Evolutionary conservation across 2,113 vertebrate genomes (phyloP).

Genomic region (Campylomormyrus tamandua): DNA sequence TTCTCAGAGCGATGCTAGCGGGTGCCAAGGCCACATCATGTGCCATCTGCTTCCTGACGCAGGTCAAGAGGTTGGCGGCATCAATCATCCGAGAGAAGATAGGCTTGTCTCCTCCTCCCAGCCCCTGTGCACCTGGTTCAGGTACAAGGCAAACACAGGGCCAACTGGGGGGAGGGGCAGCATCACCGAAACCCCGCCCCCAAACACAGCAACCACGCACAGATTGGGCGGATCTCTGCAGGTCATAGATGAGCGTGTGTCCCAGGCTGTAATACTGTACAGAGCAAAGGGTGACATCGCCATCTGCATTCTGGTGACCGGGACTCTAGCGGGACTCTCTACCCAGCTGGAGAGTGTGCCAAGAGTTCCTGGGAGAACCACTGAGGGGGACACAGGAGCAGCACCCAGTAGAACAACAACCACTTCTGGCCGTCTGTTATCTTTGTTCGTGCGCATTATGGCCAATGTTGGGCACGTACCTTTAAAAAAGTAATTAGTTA

Average conservation of each 20-base stretch:
- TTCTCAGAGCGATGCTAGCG: not conserved
- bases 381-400: not conserved
- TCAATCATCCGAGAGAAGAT: not conserved
- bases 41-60: not conserved
- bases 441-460: not conserved
- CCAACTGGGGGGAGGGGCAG: not conserved
- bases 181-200: not conserved
- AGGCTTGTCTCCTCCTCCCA: not conserved
- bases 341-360: not conserved
- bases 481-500: no score
- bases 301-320: not conserved
- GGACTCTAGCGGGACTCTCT: not conserved
- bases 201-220: not conserved
- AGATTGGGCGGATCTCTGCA: not conserved
- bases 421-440: not conserved
- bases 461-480: no score
- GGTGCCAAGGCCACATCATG: not conserved
- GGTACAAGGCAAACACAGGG: not conserved
- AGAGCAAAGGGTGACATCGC: not conserved
- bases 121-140: not conserved
- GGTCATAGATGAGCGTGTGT: not conserved
- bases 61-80: not conserved
- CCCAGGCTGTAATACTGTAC: not conserved
- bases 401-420: not conserved
- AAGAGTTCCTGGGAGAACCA: not conserved